Evolutionary conservation across 1,140 invertebrate genomes (phyloP).

Genomic region (Thalassaphorura encarpata): DNA sequence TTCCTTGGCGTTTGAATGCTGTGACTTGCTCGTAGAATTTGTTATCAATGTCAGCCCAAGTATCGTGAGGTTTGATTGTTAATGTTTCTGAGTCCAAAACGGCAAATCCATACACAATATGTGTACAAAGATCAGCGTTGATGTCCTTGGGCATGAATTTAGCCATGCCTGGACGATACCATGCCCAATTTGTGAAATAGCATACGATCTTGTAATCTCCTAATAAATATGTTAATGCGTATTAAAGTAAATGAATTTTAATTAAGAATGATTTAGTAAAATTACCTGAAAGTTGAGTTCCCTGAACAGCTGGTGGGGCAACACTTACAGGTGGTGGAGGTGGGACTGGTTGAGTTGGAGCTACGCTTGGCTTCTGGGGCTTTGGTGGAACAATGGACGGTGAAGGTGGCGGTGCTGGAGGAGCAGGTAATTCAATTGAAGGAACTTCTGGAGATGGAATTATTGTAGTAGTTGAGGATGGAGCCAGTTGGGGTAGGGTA

Average conservation of each 20-base stretch:
- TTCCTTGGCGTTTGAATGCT: slow-evolving; percentile 61
- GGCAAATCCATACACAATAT: slow-evolving; percentile 85
- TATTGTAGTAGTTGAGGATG: slow-evolving; percentile 14
- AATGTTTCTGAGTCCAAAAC: slow-evolving; percentile 67
- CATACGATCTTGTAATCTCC: slow-evolving; percentile 55
- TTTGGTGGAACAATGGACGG: slow-evolving; percentile 35
- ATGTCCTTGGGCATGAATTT: slow-evolving; percentile 76
- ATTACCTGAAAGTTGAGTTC: background rate
- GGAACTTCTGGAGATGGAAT: background rate
- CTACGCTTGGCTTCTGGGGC: no score
- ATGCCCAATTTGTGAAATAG: slow-evolving; percentile 91
- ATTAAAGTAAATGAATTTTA: no score
- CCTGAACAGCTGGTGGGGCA: background rate
- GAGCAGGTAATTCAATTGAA: background rate
- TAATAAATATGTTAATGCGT: background rate
- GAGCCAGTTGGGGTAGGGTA: background rate
- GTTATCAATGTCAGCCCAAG: slow-evolving; percentile 23
- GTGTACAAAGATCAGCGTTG: slow-evolving; percentile 74
- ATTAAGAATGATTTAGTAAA: no score
- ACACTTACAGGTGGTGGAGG: background rate
- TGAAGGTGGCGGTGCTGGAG: slow-evolving; percentile 35
- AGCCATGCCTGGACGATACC: slow-evolving; percentile 70
- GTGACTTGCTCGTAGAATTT: slow-evolving; percentile 71
- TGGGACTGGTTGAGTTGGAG: background rate
- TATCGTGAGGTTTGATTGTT: slow-evolving; percentile 67